Evolutionary conservation across 2,797 vertebrate genomes (phyloP).

Genomic region (Mormyrus proboscirostris): DNA sequence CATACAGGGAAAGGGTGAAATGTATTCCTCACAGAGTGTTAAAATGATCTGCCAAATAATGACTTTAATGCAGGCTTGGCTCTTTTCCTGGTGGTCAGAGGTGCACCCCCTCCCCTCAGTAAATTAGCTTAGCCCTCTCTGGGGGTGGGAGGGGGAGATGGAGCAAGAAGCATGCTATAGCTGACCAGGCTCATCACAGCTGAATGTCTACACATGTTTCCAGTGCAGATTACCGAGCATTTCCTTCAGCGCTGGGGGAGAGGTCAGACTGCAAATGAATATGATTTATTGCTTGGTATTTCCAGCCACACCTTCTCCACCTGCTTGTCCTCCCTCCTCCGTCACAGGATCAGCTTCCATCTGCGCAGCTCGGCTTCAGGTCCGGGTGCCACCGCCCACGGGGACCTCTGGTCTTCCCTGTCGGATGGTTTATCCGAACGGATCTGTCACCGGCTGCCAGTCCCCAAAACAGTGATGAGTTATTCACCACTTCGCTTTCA

Average conservation of each 20-base stretch:
- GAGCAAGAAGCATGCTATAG: neutral
- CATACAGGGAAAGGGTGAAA: neutral
- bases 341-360: neutral
- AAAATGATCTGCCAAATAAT: neutral
- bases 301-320: neutral
- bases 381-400: neutral
- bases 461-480: neutral
- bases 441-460: neutral
- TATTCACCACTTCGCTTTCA: neutral
- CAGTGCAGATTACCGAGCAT: neutral
- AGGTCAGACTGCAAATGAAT: neutral
- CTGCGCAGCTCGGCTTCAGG: neutral
- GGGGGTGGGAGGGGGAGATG: neutral
- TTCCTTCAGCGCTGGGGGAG: neutral
- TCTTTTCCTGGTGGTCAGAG: neutral
- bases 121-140: neutral
- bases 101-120: neutral
- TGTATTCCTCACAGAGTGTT: neutral
- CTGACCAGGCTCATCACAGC: neutral
- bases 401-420: neutral
- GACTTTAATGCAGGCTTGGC: neutral
- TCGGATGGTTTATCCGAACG: neutral
- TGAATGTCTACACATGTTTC: neutral
- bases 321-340: neutral
- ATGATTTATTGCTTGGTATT: neutral